Conservation (phyloP, 2,888 invertebrate species). For the Acronicta leporina region DNA sequence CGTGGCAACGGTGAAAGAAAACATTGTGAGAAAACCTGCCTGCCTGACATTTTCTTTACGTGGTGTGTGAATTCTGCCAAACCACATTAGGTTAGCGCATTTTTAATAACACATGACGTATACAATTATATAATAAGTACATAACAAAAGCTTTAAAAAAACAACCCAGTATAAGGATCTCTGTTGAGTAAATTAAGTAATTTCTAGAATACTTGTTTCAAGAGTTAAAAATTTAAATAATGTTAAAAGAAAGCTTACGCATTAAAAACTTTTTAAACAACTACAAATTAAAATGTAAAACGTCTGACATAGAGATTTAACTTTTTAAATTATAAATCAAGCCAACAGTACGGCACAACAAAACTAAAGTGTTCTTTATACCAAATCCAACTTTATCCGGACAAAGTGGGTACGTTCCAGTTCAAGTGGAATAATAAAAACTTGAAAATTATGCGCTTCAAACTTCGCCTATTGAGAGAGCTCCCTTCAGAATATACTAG, state of each 20-base stretch:
- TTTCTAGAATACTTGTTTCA: too few relatives aligned
- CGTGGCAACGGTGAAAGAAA: too few relatives aligned
- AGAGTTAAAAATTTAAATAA: too few relatives aligned
- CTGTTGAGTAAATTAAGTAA: too few relatives aligned
- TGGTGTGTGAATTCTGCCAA: too few relatives aligned
- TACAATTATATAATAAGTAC: too few relatives aligned
- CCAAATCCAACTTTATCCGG: conserved; percentile 40
- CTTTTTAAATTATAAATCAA: conserved; percentile 9
- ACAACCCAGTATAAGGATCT: too few relatives aligned
- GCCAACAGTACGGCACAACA: conserved; percentile 15
- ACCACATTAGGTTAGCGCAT: too few relatives aligned
- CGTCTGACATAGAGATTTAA: background rate
- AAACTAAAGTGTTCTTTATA: conserved; percentile 36
- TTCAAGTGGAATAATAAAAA: conserved; percentile 58
- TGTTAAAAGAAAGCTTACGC: background rate
- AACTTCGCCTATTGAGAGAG: conserved; percentile 62
- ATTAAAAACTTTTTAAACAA: background rate
- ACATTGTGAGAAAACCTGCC: too few relatives aligned
- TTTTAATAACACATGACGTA: too few relatives aligned
- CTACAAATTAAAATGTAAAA: background rate
- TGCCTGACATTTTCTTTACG: too few relatives aligned
- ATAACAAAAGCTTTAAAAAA: too few relatives aligned
- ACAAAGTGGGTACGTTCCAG: conserved; percentile 44
- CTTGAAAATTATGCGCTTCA: conserved; percentile 61
- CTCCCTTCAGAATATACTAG: conserved; percentile 49